Conservation (phyloP, 2,113 vertebrate species). For the Pterocles burchelli region DNA sequence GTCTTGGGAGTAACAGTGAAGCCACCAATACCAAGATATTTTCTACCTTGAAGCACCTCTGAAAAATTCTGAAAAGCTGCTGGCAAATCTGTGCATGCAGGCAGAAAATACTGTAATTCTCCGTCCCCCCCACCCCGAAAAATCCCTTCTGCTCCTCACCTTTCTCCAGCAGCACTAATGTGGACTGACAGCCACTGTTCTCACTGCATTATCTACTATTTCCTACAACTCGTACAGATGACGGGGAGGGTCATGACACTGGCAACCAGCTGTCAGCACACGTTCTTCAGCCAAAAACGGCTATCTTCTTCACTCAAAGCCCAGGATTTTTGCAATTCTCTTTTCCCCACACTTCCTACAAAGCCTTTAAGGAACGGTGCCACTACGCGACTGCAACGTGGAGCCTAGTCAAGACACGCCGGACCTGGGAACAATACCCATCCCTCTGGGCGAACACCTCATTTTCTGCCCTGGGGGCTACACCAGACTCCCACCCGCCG, state of each 20-base stretch:
- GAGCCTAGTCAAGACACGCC: background rate
- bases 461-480: background rate
- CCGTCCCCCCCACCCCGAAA: fast-evolving
- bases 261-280: background rate
- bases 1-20: background rate
- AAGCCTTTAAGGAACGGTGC: background rate
- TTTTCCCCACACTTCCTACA: fast-evolving
- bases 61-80: background rate
- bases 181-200: background rate
- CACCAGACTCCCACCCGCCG: background rate
- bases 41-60: background rate
- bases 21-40: fast-evolving
- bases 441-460: fast-evolving
- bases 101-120: background rate
- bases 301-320: background rate
- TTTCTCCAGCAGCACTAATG: background rate
- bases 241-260: background rate
- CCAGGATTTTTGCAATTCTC: background rate
- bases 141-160: background rate
- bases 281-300: background rate
- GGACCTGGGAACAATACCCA: background rate
- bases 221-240: background rate
- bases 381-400: background rate
- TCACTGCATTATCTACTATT: background rate
- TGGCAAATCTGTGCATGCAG: background rate